Evolutionary conservation across 2,888 invertebrate genomes (phyloP), one percentile per base, ranked within the genome.

Genomic region (Lagria hirta): DNA sequence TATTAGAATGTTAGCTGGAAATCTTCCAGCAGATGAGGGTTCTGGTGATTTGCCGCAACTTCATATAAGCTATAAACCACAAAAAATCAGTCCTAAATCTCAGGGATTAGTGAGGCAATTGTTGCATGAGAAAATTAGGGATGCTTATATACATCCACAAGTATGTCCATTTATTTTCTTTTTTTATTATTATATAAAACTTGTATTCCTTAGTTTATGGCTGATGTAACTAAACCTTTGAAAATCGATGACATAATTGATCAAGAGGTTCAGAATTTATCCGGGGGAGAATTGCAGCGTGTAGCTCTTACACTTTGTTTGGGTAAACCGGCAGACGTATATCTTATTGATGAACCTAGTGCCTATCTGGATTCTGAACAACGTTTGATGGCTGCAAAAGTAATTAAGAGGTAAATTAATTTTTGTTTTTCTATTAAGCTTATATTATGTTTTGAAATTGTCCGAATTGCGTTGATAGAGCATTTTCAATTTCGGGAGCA

Each of bases 341-440:
- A 99, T 73, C 83, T 99, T 12, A 91, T 99, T 60, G 99, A 99
- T 67, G 99, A 99, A 73, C 98, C 98, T 0, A 98, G 97, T 7
- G 99, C 99, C 27, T 99, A 99, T 73, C 77, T 99, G 50, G 99
- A 99, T 74, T 99, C 99, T 2, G 99, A 99, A 68, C 99, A 99
- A 75, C 99, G 99, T 94, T 79, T 99, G 37, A 94, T 98, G 44
- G 97, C 98, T 48, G 98, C 99, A 58, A 98, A 98, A 80, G 98
- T 99, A 64, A 98, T 98, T 56, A 98, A 98, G 73, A 80, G 96
- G 91, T 92, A 63, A 54, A 15, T 15, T 11, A 3, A 38, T 6
- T 26, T 13, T 13, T 22, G 8, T 11, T 11, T n/a, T n/a, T n/a
- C n/a, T n/a, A n/a, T n/a, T n/a, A n/a, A n/a, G n/a, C n/a, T n/a